Conservation (phyloP, 2,888 invertebrate species). For the Lamellibrachia columna region DNA sequence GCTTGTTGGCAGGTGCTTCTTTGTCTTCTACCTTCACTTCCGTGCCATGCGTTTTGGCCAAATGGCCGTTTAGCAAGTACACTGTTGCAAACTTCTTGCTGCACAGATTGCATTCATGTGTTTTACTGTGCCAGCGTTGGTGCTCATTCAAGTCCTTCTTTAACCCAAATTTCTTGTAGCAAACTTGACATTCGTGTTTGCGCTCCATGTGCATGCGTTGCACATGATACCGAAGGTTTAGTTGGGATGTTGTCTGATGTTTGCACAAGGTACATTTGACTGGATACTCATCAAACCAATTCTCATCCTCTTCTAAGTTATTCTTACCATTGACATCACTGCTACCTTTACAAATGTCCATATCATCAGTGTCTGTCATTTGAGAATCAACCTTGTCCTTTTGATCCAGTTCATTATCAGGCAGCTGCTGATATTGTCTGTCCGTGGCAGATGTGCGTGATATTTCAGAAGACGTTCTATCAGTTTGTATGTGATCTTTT, state of each 20-base stretch:
- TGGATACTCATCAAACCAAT: background rate
- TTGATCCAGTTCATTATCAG: background rate
- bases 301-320: background rate
- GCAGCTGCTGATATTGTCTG: background rate
- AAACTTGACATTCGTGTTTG: background rate
- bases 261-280: background rate
- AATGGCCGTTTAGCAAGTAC: background rate
- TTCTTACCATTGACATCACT: background rate
- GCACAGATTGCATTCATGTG: background rate
- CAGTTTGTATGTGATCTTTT: background rate
- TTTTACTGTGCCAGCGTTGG: constrained; percentile 6
- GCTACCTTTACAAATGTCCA: background rate
- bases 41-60: background rate
- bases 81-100: background rate
- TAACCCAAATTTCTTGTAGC: background rate
- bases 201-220: constrained; percentile 4
- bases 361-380: background rate
- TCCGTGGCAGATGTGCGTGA: background rate
- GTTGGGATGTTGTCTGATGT: background rate
- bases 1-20: background rate
- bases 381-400: background rate
- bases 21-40: background rate
- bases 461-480: background rate
- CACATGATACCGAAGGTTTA: background rate
- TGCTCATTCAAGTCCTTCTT: constrained; percentile 20